Base-by-base conservation (phyloP, 2,113 vertebrate genomes). In the Phylloscopus trochilus region DNA sequence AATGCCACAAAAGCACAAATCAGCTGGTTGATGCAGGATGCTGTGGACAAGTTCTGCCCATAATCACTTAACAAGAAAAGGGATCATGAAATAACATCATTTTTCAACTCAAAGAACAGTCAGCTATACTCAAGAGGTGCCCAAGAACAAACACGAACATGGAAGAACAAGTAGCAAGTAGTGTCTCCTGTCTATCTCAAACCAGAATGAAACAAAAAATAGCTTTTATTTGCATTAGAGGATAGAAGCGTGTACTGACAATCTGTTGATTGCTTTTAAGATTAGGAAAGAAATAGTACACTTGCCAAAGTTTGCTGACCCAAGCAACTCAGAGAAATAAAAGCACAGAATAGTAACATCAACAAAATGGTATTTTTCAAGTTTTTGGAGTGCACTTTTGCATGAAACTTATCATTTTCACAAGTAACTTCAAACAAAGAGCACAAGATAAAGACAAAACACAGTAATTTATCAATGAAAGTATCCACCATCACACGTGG, bases 1-100 rank as follows among this genome's bases (percentile, higher is more conserved):
- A 97, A 97, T 51, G 77, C 87, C 94, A 95, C 87, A 95, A 83
- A 92, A 95, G 81, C 78, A 95, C 67, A 96, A 93, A 92, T 91
- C 87, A 92, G 93, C 78, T 73, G 59, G 51, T 33, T 91, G 89
- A 53, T 69, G 89, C 26, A 84, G 44, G 68, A 89, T 49, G 39
- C 47, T 5, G 10, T 9, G 33, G 33, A 47, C 52, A 92, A 90
- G 24, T 78, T 92, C 75, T 93, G 85, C 44, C 64, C 79, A 33
- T 19, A 72, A 83, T 30, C 39, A 88, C 35, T 88, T 90, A 90
- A 86, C 30, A 81, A 52, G n/a, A 77, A 85, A 95, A 90, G 28
- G 52, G 21, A 56, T 44, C 70, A 92, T 63, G 41, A 85, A 91
- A 74, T 20, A 62, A 39, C 13, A 49, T 0, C 4, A 9, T 39